Percentiles rank a stretch among this genome's conserved stretches.
Conservation (phyloP, 2,113 vertebrate genomes). For the Leuciscus idus region DNA sequence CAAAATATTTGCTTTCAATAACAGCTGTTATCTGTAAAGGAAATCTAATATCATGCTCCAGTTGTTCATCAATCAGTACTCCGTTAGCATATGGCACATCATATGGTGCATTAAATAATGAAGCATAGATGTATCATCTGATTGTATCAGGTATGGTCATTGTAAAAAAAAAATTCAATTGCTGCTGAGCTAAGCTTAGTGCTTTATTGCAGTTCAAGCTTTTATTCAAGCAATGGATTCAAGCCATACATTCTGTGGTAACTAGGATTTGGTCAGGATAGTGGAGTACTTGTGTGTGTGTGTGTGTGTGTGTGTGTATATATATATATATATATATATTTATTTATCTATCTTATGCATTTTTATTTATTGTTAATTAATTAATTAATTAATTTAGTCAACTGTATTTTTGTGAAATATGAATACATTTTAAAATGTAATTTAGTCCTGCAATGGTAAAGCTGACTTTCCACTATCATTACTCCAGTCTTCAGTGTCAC, state of each 20-base stretch:
- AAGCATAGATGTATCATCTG: slow-evolving; percentile 48
- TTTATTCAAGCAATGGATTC: not conserved
- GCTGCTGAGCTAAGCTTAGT: slow-evolving; percentile 1
- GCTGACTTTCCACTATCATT: not conserved
- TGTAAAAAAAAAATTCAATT: not conserved
- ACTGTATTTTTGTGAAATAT: no score
- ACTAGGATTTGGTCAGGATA: not conserved
- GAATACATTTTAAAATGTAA: not conserved
- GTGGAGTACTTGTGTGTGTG: not conserved
- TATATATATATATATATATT: no score
- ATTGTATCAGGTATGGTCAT: not conserved
- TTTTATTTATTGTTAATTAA: no score
- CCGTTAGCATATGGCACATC: not conserved
- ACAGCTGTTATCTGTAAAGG: slow-evolving; percentile 61
- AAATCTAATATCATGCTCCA: not conserved
- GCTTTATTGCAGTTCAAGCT: slow-evolving; percentile 22
- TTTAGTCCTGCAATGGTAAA: not conserved
- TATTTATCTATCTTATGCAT: no score
- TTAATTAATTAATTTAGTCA: no score
- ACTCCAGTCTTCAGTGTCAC: not conserved
- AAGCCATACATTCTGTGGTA: slow-evolving; percentile 11
- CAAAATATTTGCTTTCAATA: slow-evolving; percentile 65
- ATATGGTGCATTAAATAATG: slow-evolving; percentile 70
- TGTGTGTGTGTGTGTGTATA: no score
- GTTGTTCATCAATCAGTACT: slow-evolving; percentile 29